phyloP scores from a whole-genome alignment of 30 jellyfish, hydroid and myxozoan species.

The Clytia hemisphaerica region DNA sequence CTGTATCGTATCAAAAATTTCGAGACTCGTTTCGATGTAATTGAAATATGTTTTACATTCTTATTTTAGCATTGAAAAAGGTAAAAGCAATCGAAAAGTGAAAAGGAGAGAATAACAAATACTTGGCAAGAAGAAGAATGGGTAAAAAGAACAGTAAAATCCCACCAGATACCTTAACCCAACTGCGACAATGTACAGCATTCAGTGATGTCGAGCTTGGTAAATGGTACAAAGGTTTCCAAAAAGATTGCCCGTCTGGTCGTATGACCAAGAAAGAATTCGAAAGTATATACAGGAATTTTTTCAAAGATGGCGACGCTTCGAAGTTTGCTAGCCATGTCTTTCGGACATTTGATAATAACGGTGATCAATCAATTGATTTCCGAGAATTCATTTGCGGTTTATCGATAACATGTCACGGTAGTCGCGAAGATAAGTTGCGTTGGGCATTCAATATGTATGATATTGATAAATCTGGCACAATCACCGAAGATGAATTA shows the following conservation, averaged over 20 bases:
- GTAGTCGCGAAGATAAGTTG: constrained; percentile 95
- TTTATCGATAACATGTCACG: constrained; percentile 95
- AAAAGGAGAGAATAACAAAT: too few species aligned
- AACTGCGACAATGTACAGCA: constrained; percentile 95
- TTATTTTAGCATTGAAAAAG: too few species aligned
- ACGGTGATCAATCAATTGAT: constrained; percentile 95
- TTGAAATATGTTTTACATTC: too few species aligned
- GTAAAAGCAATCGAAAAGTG: too few species aligned
- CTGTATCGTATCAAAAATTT: too few species aligned
- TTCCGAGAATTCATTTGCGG: constrained; percentile 97
- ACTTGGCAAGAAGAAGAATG: constrained; percentile 58
- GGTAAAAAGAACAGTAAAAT: constrained; percentile 96
- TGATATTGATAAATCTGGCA: constrained; percentile 96
- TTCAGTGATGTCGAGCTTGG: constrained; percentile 89
- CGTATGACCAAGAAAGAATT: constrained; percentile 91
- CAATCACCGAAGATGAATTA: constrained; percentile 88
- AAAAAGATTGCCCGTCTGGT: constrained; percentile 98
- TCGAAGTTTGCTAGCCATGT: constrained; percentile 96
- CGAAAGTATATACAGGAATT: constrained; percentile 92
- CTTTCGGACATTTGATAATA: constrained; percentile 92
- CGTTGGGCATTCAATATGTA: constrained; percentile 99
- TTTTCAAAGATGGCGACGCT: constrained; percentile 98
- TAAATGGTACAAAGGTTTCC: constrained; percentile 97
- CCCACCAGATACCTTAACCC: constrained; percentile 85
- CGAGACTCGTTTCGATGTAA: too few species aligned